These are phyloP conservation scores for Pleuronectes platessa DNA, from an alignment of 2,113 vertebrate species.

Conservation along the genomic window DNA sequence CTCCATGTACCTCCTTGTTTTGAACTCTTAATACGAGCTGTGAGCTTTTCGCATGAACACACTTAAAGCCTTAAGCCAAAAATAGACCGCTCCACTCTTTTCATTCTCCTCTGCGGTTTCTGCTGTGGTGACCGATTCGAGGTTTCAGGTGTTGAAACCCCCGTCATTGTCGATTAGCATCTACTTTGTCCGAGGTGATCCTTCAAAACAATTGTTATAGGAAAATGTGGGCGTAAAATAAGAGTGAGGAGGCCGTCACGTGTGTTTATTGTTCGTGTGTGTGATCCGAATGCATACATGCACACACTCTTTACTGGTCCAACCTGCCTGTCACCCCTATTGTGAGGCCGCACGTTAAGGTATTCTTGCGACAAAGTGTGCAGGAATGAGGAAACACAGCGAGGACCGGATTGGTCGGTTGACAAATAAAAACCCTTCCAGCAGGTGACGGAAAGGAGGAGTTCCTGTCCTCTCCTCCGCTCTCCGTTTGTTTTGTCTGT, in stretches of 20 bases:
- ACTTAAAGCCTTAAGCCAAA: background rate
- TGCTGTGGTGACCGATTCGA: background rate
- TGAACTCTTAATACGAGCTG: background rate
- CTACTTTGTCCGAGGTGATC: constrained; percentile 20
- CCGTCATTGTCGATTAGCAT: constrained; percentile 4
- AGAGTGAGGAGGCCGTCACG: constrained; percentile 2
- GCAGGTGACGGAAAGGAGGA: constrained; percentile 37
- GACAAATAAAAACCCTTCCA: constrained; percentile 51
- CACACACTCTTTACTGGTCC: constrained; percentile 51
- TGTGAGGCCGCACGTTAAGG: constrained; percentile 50
- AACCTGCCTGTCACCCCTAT: constrained; percentile 67
- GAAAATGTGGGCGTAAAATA: no score
- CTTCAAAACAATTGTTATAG: constrained; percentile 10
- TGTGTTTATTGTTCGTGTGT: background rate
- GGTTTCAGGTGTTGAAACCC: background rate
- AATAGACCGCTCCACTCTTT: background rate
- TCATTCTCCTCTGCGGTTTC: background rate
- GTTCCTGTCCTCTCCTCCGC: background rate
- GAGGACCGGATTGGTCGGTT: constrained; percentile 30
- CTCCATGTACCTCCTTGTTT: constrained; percentile 4
- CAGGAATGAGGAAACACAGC: constrained; percentile 80
- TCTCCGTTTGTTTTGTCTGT: background rate
- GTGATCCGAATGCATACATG: constrained; percentile 17
- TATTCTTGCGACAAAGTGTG: constrained; percentile 50
- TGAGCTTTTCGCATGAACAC: constrained; percentile 18